Conservation (phyloP, 2,888 invertebrate species). For the Parnassius orleans region DNA sequence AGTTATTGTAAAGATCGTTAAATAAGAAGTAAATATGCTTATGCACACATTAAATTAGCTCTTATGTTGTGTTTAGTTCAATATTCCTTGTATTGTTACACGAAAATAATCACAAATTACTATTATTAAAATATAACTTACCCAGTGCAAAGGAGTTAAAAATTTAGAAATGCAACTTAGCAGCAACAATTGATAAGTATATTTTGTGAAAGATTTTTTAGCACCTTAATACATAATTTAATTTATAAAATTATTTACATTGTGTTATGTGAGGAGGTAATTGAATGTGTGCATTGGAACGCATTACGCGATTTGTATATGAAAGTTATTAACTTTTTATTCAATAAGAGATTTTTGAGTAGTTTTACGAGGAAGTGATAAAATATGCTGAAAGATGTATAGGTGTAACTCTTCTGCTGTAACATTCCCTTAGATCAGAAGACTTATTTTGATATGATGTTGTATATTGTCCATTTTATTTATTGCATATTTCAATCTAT, state of each 20-base stretch:
- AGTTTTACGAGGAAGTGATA: neutral
- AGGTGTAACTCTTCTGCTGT: no score
- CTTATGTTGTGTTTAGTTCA: neutral
- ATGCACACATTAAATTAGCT: conserved; percentile 25
- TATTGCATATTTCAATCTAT: no score
- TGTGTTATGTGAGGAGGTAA: conserved; percentile 8
- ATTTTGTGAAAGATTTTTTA: no score
- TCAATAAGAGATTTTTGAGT: neutral
- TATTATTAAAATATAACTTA: neutral
- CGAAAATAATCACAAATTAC: neutral
- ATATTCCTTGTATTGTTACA: neutral
- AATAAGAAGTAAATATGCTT: conserved; percentile 51
- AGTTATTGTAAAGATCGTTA: conserved; percentile 64
- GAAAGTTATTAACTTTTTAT: conserved; percentile 17
- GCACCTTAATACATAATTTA: neutral
- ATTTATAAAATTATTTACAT: neutral
- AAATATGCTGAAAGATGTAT: neutral
- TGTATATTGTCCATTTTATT: no score
- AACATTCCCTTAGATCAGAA: no score
- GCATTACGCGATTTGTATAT: conserved; percentile 19
- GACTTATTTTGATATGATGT: no score
- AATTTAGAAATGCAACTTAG: no score
- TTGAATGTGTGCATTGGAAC: conserved; percentile 24
- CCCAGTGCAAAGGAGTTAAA: neutral
- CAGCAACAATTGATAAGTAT: no score